Base-by-base conservation (phyloP, 2,888 invertebrate genomes). In the Pseudeuparius sepicola region DNA sequence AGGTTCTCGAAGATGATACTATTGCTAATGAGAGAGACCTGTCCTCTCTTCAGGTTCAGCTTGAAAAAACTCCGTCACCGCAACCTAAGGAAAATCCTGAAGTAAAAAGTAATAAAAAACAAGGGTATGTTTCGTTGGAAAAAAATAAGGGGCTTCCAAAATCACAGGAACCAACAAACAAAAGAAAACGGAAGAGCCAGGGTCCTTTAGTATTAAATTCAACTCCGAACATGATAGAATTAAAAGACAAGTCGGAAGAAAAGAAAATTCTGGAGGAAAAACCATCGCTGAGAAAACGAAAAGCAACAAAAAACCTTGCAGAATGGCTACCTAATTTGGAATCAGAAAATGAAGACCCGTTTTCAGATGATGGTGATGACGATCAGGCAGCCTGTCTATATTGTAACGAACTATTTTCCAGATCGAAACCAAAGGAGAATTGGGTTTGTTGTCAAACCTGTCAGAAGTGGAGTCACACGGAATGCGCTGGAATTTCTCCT, bases 401-500 rank as follows among this genome's bases (percentile, higher is more conserved):
- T n/a, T n/a, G 29, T 11, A 28, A 28, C 11, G 4, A n/a, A 14
- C n/a, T 12, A 14, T 27, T 12, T 27, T 27, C 27, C n/a, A 10
- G 3, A 14, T 27, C 27, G 12, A 27, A 10, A 12, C 12, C 27
- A 11, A 27, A 13, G 27, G 27, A 27, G 7, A 27, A n/a, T n/a
- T n/a, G n/a, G n/a, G n/a, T n/a, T n/a, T n/a, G n/a, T n/a, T n/a
- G n/a, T n/a, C n/a, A n/a, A n/a, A n/a, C n/a, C n/a, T n/a, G n/a
- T n/a, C n/a, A n/a, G n/a, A n/a, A n/a, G n/a, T n/a, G n/a, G n/a
- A n/a, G n/a, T n/a, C n/a, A n/a, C n/a, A n/a, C n/a, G n/a, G n/a
- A n/a, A n/a, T n/a, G n/a, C n/a, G n/a, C n/a, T n/a, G 67, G 18
- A 30, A 30, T 18, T 18, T 9, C 18, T 30, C 7, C 4, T 30